phyloP scores from a whole-genome alignment of 2,797 vertebrate species.

The Tragelaphus eurycerus region DNA sequence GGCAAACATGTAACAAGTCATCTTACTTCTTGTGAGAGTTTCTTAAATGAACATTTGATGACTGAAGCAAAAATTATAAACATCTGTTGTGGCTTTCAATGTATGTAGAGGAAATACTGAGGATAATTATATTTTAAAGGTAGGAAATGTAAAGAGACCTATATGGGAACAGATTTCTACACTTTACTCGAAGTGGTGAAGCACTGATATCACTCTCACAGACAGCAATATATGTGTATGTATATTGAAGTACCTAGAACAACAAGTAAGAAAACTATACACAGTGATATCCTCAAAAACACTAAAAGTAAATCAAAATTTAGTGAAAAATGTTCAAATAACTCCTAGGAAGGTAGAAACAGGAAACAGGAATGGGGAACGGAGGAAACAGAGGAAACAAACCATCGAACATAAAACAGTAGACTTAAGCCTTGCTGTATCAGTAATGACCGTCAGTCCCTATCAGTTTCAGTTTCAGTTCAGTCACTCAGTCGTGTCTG shows the following conservation, averaged over 20 bases:
- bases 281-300: not conserved
- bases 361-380: not conserved
- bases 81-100: not conserved
- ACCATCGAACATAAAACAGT: not conserved
- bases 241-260: not conserved
- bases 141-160: not conserved
- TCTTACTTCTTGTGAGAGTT: not conserved
- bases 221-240: not conserved
- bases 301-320: not conserved
- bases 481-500: fast-evolving
- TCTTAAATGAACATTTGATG: not conserved
- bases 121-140: not conserved
- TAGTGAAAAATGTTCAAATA: not conserved
- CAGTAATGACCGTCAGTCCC: not conserved
- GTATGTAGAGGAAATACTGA: not conserved
- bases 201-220: not conserved
- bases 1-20: not conserved
- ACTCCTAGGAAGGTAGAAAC: not conserved
- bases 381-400: not conserved
- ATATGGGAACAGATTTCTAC: not conserved
- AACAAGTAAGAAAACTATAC: not conserved
- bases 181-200: not conserved
- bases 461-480: not conserved
- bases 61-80: not conserved
- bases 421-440: not conserved